phyloP scores from a whole-genome alignment of 1,140 invertebrate species.

The Eurytemora carolleeae region DNA sequence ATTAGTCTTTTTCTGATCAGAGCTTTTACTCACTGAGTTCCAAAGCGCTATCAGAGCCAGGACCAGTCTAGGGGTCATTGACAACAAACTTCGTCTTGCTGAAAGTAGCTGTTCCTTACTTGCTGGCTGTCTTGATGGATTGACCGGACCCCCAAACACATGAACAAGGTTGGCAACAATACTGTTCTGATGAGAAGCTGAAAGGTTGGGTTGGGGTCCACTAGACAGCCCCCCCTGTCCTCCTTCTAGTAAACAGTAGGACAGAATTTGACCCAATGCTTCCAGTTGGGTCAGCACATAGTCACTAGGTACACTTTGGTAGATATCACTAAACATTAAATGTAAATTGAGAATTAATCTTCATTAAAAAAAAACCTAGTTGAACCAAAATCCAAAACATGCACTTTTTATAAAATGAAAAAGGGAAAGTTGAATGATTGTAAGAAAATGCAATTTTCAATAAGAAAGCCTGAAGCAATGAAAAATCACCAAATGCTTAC shows the following conservation, averaged over 20 bases:
- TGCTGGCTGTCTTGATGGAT: conserved; percentile 28
- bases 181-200: conserved; percentile 32
- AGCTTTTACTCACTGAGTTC: conserved; percentile 39
- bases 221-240: conserved; percentile 40
- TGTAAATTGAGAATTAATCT: no score
- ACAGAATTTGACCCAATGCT: conserved; percentile 56
- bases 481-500: no score
- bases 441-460: no score
- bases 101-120: conserved; percentile 31
- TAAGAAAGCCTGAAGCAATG: no score
- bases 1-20: conserved; percentile 27
- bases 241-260: conserved; percentile 62
- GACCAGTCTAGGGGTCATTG: conserved; percentile 58
- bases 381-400: no score
- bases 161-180: conserved; percentile 36
- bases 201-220: conserved; percentile 50
- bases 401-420: no score
- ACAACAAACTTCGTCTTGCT: conserved; percentile 48
- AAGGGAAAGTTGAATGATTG: no score
- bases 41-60: conserved; percentile 56
- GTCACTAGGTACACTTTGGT: conserved; percentile 45
- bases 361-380: no score
- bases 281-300: conserved; percentile 59
- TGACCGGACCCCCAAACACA: conserved; percentile 22
- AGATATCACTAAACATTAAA: no score